Percentiles rank a stretch among this genome's conserved stretches.
phyloP scores from a whole-genome alignment of 2,888 invertebrate genomes.

The Drosophila mimica region DNA sequence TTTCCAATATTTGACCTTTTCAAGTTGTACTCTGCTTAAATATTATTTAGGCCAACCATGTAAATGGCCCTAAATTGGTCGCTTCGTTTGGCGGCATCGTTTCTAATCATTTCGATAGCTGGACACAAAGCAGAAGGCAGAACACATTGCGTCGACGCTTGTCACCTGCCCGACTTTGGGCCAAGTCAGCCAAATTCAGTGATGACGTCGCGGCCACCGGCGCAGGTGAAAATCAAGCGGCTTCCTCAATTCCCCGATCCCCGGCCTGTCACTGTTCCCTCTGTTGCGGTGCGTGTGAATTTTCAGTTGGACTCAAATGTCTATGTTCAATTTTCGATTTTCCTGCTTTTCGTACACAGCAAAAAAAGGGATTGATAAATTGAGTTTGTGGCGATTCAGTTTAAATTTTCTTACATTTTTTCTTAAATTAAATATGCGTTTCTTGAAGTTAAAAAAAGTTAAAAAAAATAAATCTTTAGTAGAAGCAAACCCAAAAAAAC shows the following conservation, averaged over 20 bases:
- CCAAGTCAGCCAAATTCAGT: constrained; percentile 39
- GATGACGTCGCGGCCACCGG: constrained; percentile 72
- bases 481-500: neutral
- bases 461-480: neutral
- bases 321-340: constrained; percentile 61
- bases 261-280: constrained; percentile 12
- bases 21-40: constrained; percentile 32
- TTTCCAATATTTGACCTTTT: neutral
- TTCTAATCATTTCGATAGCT: neutral
- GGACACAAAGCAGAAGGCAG: constrained; percentile 9
- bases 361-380: neutral
- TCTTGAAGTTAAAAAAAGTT: neutral
- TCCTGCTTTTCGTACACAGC: constrained; percentile 38
- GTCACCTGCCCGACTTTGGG: constrained; percentile 58
- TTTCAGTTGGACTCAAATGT: constrained; percentile 60
- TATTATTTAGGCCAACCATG: constrained; percentile 49
- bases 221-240: constrained; percentile 65
- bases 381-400: neutral
- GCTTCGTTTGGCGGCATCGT: constrained; percentile 40
- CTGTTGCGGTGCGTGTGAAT: constrained; percentile 69
- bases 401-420: neutral
- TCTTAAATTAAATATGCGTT: neutral
- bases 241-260: neutral
- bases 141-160: constrained; percentile 48
- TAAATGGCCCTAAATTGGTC: constrained; percentile 62